Percentiles rank a stretch among this genome's conserved stretches.
Evolutionary conservation across 1,140 invertebrate species (phyloP).

Genomic region (Mizuhopecten yessoensis): DNA sequence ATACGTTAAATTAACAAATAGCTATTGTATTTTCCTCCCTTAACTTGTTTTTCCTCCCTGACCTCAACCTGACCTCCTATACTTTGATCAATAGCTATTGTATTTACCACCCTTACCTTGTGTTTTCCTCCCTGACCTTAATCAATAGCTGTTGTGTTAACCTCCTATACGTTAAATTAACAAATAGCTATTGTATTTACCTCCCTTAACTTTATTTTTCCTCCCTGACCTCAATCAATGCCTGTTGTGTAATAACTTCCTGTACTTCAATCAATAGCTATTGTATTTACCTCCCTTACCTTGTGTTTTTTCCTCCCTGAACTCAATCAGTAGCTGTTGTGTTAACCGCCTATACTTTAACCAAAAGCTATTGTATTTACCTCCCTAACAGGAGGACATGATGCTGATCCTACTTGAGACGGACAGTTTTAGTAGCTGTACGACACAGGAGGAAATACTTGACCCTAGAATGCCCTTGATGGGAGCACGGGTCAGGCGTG

Average conservation of each 20-base stretch:
- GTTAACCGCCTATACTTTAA: background rate
- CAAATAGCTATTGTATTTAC: background rate
- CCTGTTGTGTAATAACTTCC: background rate
- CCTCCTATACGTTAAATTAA: background rate
- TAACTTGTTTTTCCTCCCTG: too few species aligned
- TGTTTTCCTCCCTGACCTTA: background rate
- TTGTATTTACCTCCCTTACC: background rate
- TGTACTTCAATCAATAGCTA: background rate
- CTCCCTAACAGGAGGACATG: background rate
- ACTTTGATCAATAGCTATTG: background rate
- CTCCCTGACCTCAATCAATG: background rate
- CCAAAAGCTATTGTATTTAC: background rate
- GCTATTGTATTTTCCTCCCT: too few species aligned
- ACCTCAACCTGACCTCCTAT: too few species aligned
- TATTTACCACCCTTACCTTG: background rate
- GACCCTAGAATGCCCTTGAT: background rate
- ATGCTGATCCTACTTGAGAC: background rate
- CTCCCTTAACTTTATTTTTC: background rate
- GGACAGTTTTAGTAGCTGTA: background rate
- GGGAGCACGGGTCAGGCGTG: background rate
- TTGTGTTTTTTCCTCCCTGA: background rate
- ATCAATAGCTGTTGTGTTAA: background rate
- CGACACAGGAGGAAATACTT: background rate
- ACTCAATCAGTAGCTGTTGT: too few species aligned
- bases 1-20: too few species aligned